phyloP scores from a whole-genome alignment of 2,888 invertebrate genomes.

The Eumerus sabulonum region DNA sequence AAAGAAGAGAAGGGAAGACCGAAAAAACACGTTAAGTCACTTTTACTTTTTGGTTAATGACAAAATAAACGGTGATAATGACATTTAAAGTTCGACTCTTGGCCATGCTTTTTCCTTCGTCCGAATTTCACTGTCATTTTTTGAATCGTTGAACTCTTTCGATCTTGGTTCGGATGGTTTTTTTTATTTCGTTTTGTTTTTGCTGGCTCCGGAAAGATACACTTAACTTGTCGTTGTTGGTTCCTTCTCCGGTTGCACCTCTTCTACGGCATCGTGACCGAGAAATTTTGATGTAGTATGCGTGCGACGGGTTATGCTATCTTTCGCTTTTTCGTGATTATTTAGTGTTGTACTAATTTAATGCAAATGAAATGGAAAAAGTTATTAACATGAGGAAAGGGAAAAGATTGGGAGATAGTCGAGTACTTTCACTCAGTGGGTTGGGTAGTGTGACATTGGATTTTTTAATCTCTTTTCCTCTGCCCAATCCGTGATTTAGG shows the following conservation, averaged over 20 bases:
- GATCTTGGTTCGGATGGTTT: no score
- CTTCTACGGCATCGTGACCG: constrained; percentile 36
- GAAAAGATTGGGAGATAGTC: constrained; percentile 13
- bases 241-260: background rate
- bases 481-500: no score
- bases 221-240: no score
- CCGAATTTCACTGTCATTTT: constrained; percentile 58
- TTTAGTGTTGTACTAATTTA: constrained; percentile 40
- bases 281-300: constrained; percentile 27
- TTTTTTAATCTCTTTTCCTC: constrained; percentile 4
- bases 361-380: constrained; percentile 26
- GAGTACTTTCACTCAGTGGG: constrained; percentile 22
- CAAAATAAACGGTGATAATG: constrained; percentile 55
- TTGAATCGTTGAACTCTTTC: constrained; percentile 41
- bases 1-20: background rate
- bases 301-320: background rate
- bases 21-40: constrained; percentile 41
- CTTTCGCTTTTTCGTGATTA: background rate
- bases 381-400: constrained; percentile 7
- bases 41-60: constrained; percentile 51
- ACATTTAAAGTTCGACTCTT: constrained; percentile 44
- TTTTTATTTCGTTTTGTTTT: no score
- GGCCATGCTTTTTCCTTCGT: constrained; percentile 20
- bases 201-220: background rate
- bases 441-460: constrained; percentile 38